A percentile compares a stretch with the other conserved stretches of the same genome.
These are phyloP conservation scores for Diorhabda elongata DNA, from an alignment of 1,140 invertebrate species.

Conservation along the genomic window DNA sequence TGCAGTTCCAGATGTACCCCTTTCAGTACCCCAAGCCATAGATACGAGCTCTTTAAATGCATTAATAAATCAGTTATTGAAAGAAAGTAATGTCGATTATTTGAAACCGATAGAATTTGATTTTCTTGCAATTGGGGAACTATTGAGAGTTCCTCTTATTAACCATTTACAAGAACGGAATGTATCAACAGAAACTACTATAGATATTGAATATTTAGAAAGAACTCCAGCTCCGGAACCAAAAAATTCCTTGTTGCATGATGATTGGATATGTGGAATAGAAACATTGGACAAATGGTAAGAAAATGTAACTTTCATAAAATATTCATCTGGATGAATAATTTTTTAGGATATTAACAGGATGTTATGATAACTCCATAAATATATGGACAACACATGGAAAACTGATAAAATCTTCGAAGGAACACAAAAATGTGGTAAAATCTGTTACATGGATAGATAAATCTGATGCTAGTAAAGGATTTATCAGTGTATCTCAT, in stretches of 20 bases:
- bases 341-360: constrained; percentile 74
- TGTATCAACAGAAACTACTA: constrained; percentile 68
- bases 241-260: constrained; percentile 84
- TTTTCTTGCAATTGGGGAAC: constrained; percentile 78
- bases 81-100: constrained; percentile 54
- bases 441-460: constrained; percentile 82
- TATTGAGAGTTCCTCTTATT: constrained; percentile 64
- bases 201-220: constrained; percentile 88
- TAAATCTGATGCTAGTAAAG: constrained; percentile 57
- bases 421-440: constrained; percentile 74
- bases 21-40: constrained; percentile 71
- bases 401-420: constrained; percentile 75
- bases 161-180: constrained; percentile 67
- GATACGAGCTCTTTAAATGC: constrained; percentile 68
- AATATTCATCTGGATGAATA: neutral
- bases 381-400: constrained; percentile 86
- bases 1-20: constrained; percentile 80
- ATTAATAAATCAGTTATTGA: constrained; percentile 75
- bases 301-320: neutral
- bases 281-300: constrained; percentile 69
- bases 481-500: constrained; percentile 82
- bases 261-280: constrained; percentile 93
- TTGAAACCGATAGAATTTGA: constrained; percentile 74
- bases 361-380: constrained; percentile 92
- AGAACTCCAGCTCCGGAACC: constrained; percentile 83